Conservation (phyloP, 2,113 vertebrate species). For the Sialia sialis region DNA sequence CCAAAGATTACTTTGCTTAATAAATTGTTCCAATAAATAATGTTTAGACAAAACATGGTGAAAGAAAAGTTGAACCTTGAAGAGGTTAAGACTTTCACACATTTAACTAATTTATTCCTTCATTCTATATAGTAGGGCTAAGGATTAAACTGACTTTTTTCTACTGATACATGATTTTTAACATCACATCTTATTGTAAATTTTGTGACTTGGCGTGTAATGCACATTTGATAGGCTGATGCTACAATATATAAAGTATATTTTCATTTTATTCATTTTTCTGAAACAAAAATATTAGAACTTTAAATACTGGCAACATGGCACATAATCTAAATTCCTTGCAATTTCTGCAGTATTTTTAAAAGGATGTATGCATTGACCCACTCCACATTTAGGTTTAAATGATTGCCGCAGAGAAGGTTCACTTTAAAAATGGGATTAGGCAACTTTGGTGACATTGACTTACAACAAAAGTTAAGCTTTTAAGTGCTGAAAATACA, state of each 20-base stretch:
- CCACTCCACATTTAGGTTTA: neutral
- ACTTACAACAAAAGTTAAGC: neutral
- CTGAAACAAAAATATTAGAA: neutral
- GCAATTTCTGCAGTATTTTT: neutral
- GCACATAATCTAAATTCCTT: neutral
- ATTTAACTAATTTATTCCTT: neutral
- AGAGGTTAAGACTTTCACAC: neutral
- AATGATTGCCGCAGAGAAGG: neutral
- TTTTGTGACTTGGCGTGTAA: neutral
- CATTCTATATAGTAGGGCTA: neutral
- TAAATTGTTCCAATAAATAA: neutral
- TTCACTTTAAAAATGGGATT: neutral
- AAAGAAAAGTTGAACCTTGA: neutral
- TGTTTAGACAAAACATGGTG: neutral
- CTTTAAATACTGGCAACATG: neutral
- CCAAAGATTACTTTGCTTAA: neutral
- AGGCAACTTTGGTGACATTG: neutral
- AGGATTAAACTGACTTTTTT: neutral
- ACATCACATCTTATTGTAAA: neutral
- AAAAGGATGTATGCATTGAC: neutral
- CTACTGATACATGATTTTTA: neutral
- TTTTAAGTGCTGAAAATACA: neutral
- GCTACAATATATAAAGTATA: neutral
- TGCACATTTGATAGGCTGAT: neutral
- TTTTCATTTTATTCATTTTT: conserved; percentile 10